A percentile compares a stretch with the other conserved stretches of the same genome.
Conservation (phyloP, 2,113 vertebrate species). For the Uropsilus gracilis region DNA sequence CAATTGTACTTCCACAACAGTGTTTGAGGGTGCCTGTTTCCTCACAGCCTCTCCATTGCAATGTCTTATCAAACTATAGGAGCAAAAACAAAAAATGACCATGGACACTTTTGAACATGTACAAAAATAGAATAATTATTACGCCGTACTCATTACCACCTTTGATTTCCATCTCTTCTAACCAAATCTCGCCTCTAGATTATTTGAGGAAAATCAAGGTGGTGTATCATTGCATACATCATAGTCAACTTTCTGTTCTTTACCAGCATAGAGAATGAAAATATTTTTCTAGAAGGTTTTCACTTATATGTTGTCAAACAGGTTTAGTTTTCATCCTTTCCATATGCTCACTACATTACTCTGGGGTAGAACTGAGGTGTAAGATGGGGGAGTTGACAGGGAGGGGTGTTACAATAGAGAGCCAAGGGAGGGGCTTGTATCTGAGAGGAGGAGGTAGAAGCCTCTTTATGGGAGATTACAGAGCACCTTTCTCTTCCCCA, state of each 20-base stretch:
- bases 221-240: neutral
- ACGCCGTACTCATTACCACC: neutral
- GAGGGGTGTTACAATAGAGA: too few relatives aligned
- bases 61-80: neutral
- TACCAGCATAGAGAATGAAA: neutral
- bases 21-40: neutral
- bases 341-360: neutral
- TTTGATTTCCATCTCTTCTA: neutral
- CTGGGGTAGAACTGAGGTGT: neutral
- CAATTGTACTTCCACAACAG: neutral
- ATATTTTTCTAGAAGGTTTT: neutral
- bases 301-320: neutral
- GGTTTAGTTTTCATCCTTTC: neutral
- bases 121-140: neutral
- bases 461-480: neutral
- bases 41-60: neutral
- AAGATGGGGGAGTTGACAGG: neutral
- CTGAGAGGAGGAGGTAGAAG: neutral
- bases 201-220: neutral
- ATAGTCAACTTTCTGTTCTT: neutral
- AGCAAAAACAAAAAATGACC: neutral
- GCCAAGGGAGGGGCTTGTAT: too few relatives aligned
- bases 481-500: slow-evolving; percentile 70
- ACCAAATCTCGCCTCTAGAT: neutral
- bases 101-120: neutral